A percentile compares a stretch with the other conserved stretches of the same genome.
Evolutionary conservation across 2,113 vertebrate species (phyloP).

Genomic region (Asarcornis scutulata): DNA sequence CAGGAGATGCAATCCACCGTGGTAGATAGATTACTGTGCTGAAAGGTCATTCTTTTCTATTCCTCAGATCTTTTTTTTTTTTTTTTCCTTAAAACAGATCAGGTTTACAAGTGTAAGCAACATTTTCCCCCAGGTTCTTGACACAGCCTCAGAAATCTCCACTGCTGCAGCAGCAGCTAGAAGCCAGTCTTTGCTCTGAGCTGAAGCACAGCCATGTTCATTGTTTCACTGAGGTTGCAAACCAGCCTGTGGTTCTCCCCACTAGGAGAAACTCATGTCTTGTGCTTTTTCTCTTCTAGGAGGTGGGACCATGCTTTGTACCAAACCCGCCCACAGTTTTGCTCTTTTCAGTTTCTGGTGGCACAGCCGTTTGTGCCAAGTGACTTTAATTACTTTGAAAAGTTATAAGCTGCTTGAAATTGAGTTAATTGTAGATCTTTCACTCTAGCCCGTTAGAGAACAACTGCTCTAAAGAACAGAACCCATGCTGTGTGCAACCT

Average conservation of each 20-base stretch:
- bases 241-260: background rate
- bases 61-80: background rate
- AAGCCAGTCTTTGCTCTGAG: background rate
- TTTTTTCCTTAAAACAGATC: too few species aligned
- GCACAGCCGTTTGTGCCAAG: background rate
- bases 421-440: background rate
- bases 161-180: background rate
- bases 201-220: background rate
- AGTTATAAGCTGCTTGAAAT: background rate
- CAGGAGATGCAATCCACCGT: fast-evolving
- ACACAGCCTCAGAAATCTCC: background rate
- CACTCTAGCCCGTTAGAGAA: background rate
- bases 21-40: background rate
- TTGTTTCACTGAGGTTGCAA: background rate
- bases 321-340: background rate
- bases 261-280: background rate
- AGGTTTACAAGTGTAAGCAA: background rate
- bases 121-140: background rate
- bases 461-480: background rate
- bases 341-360: background rate
- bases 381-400: background rate
- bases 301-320: background rate
- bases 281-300: background rate
- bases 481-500: background rate
- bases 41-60: background rate